Base-by-base conservation (phyloP, 2,888 invertebrate species). In the Agrochola lota region DNA sequence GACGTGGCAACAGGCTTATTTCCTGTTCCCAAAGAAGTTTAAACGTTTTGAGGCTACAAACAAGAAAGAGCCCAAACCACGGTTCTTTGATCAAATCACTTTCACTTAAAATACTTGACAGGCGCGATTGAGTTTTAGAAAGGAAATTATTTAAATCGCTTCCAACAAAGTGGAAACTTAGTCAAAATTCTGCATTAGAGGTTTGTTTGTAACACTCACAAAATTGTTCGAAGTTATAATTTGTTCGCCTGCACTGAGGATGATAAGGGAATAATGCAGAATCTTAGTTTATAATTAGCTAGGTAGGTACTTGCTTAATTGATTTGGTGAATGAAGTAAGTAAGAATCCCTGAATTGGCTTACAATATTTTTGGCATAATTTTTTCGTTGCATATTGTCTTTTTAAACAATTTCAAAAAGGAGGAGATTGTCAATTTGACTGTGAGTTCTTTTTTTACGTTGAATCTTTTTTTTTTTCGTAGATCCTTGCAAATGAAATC, bases 141-240 rank as follows among this genome's bases (percentile, higher is more conserved):
- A 80, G 59, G 64, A 72, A 85, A 87, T 87, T 78, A 86, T 86
- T 85, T 74, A 87, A 87, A 87, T 79, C 66, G 63, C 72, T 55
- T 62, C 20, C 68, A 67, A 71, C 76, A 77, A 83, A 86, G 78
- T 71, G 71, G 76, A 63, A 74, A 87, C 49, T 83, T 87, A 46
- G 67, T 60, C 69, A 75, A 82, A 79, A 80, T 72, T 78, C 73
- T 67, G 63, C 55, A 74, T 59, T 63, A 35, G 23, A 30, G 68
- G 70, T 75, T 79, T 81, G 70, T 78, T 77, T 60, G 70, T 71
- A 67, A 68, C 72, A 73, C 60, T 77, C 52, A 77, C 72, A 78
- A 78, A 69, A 67, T 49, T 82, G 59, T 81, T 72, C 20, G 20
- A 78, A 75, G 67, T 72, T 85, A 71, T 81, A 67, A 78, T 72